A percentile compares a stretch with the other conserved stretches of the same genome.
phyloP scores from a whole-genome alignment of 2,888 invertebrate species.

The Trimorus sp. region DNA sequence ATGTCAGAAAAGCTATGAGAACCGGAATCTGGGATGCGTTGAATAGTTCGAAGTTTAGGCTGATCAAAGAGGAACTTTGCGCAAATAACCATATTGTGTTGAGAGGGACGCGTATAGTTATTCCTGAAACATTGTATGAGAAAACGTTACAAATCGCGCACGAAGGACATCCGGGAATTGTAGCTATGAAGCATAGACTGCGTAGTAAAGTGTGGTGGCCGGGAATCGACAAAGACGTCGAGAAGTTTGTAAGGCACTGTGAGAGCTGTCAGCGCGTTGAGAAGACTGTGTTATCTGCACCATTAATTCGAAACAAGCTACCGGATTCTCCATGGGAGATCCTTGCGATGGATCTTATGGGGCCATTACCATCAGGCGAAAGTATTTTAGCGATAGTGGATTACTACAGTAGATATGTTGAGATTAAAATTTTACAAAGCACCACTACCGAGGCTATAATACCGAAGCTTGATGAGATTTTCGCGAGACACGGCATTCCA shows the following conservation, averaged over 20 bases:
- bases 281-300: slow-evolving; percentile 34
- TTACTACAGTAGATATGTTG: slow-evolving; percentile 65
- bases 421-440: slow-evolving; percentile 47
- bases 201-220: slow-evolving; percentile 68
- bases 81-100: no score
- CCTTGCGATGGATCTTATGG: slow-evolving; percentile 64
- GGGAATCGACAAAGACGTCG: slow-evolving; percentile 64
- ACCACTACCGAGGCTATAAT: slow-evolving; percentile 62
- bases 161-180: slow-evolving; percentile 46
- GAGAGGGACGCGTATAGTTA: no score
- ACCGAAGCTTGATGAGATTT: slow-evolving; percentile 63
- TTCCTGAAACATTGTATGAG: no score
- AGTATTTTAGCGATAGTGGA: slow-evolving; percentile 59
- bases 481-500: slow-evolving; percentile 69
- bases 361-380: slow-evolving; percentile 59
- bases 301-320: slow-evolving; percentile 16
- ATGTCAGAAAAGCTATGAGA: neutral
- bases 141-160: no score
- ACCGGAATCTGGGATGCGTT: neutral
- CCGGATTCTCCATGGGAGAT: slow-evolving; percentile 55
- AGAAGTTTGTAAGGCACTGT: slow-evolving; percentile 61
- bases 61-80: neutral
- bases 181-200: slow-evolving; percentile 64
- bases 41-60: neutral
- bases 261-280: slow-evolving; percentile 65